Evolutionary conservation across 1,140 invertebrate species (phyloP).

Genomic region (Tyrophagus putrescentiae): DNA sequence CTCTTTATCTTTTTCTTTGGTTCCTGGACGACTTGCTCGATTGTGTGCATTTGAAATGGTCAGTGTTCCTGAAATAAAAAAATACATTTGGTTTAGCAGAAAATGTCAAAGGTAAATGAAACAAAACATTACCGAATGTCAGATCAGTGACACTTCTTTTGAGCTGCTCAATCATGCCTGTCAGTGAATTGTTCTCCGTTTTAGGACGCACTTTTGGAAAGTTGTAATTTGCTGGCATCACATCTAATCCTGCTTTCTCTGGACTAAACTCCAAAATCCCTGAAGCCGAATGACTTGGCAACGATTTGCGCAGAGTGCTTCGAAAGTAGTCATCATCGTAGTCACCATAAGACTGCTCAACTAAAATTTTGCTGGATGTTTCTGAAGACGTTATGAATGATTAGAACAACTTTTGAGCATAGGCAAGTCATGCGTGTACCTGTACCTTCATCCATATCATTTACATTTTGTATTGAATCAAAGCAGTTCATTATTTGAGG

Average conservation of each 20-base stretch:
- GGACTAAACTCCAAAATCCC: constrained; percentile 64
- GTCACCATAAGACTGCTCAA: constrained; percentile 27
- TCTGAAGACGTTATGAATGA: constrained; percentile 10
- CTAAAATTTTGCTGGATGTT: constrained; percentile 21
- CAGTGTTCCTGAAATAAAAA: constrained; percentile 7
- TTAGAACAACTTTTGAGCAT: background rate
- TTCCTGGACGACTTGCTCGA: background rate
- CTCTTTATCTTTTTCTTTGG: background rate
- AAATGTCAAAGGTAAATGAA: background rate
- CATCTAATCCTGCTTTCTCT: constrained; percentile 70
- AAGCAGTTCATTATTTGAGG: constrained; percentile 20
- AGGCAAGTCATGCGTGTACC: background rate
- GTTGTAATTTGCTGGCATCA: constrained; percentile 65
- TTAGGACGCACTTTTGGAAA: constrained; percentile 41
- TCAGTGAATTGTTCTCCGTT: background rate
- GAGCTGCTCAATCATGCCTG: constrained; percentile 15
- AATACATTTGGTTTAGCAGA: background rate
- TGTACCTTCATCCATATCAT: constrained; percentile 15
- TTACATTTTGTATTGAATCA: constrained; percentile 12
- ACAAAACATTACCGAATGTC: constrained; percentile 14
- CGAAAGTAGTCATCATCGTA: constrained; percentile 29
- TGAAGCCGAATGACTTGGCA: constrained; percentile 29
- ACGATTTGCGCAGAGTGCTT: background rate
- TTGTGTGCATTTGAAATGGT: constrained; percentile 7
- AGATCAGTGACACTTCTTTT: constrained; percentile 18